These are phyloP conservation scores for Bibio marci DNA, from an alignment of 2,888 invertebrate species.

Conservation along the genomic window DNA sequence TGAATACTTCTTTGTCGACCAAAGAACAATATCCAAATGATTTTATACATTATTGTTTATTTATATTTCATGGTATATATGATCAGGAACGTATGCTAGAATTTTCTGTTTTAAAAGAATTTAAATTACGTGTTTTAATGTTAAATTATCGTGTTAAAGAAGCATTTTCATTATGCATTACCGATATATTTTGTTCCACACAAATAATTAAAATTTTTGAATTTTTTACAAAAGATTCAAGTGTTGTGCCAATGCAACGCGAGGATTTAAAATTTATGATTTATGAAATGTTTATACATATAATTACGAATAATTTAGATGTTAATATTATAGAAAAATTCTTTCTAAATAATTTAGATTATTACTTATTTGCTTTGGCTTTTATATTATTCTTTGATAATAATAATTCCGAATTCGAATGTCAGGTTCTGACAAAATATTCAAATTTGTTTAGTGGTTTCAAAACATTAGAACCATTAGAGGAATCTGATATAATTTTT, in stretches of 20 bases:
- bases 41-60: constrained; percentile 29
- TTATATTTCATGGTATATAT: constrained; percentile 28
- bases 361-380: constrained; percentile 26
- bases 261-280: constrained; percentile 28
- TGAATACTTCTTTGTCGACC: neutral
- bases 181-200: constrained; percentile 19
- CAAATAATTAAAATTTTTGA: constrained; percentile 27
- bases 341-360: constrained; percentile 26
- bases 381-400: constrained; percentile 25
- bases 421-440: constrained; percentile 7
- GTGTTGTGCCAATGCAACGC: constrained; percentile 26
- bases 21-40: constrained; percentile 13
- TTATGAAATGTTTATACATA: constrained; percentile 26
- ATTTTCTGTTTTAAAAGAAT: constrained; percentile 3
- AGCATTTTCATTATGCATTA: constrained; percentile 25
- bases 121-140: constrained; percentile 27
- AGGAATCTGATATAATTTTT: constrained; percentile 27
- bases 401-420: constrained; percentile 7
- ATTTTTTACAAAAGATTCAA: constrained; percentile 30
- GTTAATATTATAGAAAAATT: constrained; percentile 25
- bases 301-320: constrained; percentile 22
- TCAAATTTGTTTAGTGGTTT: constrained; percentile 5
- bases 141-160: constrained; percentile 28
- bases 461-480: constrained; percentile 11
- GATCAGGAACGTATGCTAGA: constrained; percentile 17